Evolutionary conservation across 2,113 vertebrate species (phyloP), one percentile per base, ranked within the genome.

Genomic region (Telmatochromis sp.): DNA sequence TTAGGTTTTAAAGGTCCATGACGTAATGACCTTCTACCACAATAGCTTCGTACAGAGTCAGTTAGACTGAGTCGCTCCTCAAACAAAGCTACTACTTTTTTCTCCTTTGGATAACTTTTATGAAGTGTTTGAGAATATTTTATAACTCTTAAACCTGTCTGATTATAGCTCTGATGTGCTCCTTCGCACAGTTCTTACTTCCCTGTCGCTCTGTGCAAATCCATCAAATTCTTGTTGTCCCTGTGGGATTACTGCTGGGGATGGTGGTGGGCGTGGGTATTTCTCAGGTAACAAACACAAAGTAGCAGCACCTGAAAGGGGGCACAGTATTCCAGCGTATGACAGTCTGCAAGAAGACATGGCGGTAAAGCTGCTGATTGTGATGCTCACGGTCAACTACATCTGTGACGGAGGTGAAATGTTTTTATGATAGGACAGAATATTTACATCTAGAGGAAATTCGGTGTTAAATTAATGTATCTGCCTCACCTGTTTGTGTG

Each of bases 331-430:
- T 91, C 15, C 19, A 55, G 60, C 60, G 4, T 81, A 55, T 89
- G 57, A 80, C 42, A 83, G 82, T 87, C 84, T 93, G 65, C 78
- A 31, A 21, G 40, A 93, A 7, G 85, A 91, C 83, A 92, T 95
- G 89, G 93, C 91, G 80, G 84, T 84, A 45, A 88, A 85, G 13
- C 87, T 96, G 73, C 85, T 96, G 19, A 79, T 90, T 42, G 45
- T 93, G 86, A 87, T 94, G 80, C 84, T 95, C 60, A 33, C 89
- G 68, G 84, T 93, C 47, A 89, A 88, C 73, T 91, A 91, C 84
- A 91, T 95, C 90, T 94, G 94, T 65, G 91, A 96, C 47, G 94
- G 94, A 93, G 95, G 96, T 96, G 90, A 94, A 83, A 12, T 42
- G 6, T 15, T 81, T 87, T 85, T 51, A n/a, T 47, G 8, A 83